Percentiles rank a stretch among this genome's conserved stretches.
phyloP scores from a whole-genome alignment of 64 coral and sea anemone genomes.

The Montipora capricornis region DNA sequence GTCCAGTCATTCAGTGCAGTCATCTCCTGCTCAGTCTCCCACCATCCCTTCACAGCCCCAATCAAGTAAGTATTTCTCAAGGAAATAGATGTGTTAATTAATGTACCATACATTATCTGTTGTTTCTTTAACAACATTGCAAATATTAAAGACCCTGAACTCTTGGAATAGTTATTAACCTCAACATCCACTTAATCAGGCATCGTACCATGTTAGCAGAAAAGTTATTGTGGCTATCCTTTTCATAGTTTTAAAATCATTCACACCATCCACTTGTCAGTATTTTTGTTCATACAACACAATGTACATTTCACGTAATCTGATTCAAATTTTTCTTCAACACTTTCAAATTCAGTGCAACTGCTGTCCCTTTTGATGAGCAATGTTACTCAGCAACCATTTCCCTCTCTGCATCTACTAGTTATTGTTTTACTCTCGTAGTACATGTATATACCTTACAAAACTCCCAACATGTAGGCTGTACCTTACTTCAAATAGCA shows the following conservation, averaged over 20 bases:
- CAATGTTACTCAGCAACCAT: background rate
- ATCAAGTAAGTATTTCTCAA: conserved; percentile 2
- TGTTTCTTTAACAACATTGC: background rate
- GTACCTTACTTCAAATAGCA: background rate
- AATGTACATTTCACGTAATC: background rate
- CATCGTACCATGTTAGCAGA: background rate
- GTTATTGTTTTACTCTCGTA: background rate
- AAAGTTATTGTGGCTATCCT: background rate
- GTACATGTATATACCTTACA: no score
- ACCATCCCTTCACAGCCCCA: background rate
- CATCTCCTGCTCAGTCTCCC: background rate
- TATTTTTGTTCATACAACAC: background rate
- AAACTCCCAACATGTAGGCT: background rate
- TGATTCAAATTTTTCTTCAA: background rate
- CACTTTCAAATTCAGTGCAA: background rate
- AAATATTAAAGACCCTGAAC: background rate
- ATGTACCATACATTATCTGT: background rate
- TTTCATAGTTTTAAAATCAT: background rate
- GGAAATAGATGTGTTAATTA: background rate
- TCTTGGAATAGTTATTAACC: no score
- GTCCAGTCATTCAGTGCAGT: background rate
- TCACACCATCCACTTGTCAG: background rate
- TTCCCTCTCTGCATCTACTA: background rate
- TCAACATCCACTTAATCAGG: background rate
- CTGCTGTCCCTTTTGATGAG: background rate